Evolutionary conservation across 2,797 vertebrate genomes (phyloP).

Genomic region (Remorina albescens): DNA sequence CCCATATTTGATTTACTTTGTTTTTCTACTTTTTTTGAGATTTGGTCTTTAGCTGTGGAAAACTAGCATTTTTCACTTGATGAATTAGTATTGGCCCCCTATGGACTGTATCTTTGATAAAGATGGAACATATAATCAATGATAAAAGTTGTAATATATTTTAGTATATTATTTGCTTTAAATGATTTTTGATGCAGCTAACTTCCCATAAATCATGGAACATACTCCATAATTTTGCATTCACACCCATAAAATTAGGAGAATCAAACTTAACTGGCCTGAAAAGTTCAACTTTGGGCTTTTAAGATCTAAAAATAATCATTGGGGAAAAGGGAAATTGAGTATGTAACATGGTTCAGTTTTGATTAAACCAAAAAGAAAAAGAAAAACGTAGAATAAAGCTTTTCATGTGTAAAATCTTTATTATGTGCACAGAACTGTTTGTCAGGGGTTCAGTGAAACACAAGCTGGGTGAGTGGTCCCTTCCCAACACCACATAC

Average conservation of each 20-base stretch:
- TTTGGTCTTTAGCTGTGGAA: no score
- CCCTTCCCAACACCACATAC: slow-evolving; percentile 65
- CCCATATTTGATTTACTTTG: no score
- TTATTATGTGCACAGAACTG: slow-evolving; percentile 89
- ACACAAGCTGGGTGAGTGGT: slow-evolving; percentile 75
- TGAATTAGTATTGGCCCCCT: no score
- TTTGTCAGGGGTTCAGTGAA: slow-evolving; percentile 80
- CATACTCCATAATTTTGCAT: no score
- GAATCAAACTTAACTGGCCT: background rate
- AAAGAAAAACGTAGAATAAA: slow-evolving; percentile 5
- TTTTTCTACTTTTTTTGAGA: no score
- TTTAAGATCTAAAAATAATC: slow-evolving; percentile 3
- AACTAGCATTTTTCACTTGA: no score
- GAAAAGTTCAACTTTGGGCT: background rate
- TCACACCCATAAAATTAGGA: background rate
- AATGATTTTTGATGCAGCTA: background rate
- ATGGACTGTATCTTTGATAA: no score
- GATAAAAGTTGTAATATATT: background rate
- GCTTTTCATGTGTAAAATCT: slow-evolving; percentile 84
- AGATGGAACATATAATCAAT: no score
- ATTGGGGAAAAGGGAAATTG: slow-evolving; percentile 14
- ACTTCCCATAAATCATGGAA: no score
- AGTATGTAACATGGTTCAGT: background rate
- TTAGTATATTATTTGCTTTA: background rate
- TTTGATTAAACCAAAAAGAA: background rate